Percentiles rank a stretch among this genome's conserved stretches.
These are phyloP conservation scores for Rotaria sp. DNA, from an alignment of 2,888 invertebrate species.

Conservation along the genomic window DNA sequence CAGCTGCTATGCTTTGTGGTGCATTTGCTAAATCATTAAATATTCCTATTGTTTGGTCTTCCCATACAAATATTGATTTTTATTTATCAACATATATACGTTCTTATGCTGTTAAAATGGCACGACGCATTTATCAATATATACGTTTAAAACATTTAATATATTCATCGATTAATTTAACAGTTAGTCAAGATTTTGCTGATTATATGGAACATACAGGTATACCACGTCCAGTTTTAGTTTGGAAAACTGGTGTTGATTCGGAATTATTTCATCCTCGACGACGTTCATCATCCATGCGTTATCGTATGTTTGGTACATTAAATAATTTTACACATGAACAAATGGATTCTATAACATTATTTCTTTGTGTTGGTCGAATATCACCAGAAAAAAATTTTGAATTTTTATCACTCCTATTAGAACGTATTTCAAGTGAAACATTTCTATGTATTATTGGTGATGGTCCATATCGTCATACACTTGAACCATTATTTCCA, in stretches of 20 bases:
- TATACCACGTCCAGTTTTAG: slow-evolving; percentile 28
- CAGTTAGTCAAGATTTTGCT: slow-evolving; percentile 40
- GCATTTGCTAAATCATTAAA: slow-evolving; percentile 34
- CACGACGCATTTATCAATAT: slow-evolving; percentile 28
- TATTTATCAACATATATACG: slow-evolving; percentile 38
- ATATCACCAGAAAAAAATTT: slow-evolving; percentile 41
- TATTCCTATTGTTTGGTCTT: slow-evolving; percentile 40
- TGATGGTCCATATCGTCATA: slow-evolving; percentile 33
- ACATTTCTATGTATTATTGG: slow-evolving; percentile 39
- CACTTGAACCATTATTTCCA: slow-evolving; percentile 38
- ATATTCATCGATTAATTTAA: slow-evolving; percentile 35
- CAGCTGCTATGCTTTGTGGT: slow-evolving; percentile 35
- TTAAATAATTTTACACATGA: slow-evolving; percentile 23
- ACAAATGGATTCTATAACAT: slow-evolving; percentile 28
- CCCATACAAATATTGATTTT: slow-evolving; percentile 37
- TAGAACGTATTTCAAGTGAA: slow-evolving; percentile 31
- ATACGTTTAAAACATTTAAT: slow-evolving; percentile 34
- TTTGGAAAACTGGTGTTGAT: slow-evolving; percentile 41
- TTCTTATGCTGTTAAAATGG: neutral
- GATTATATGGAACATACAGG: slow-evolving; percentile 31
- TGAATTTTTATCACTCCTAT: slow-evolving; percentile 35
- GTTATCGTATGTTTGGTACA: slow-evolving; percentile 35
- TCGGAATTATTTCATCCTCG: slow-evolving; percentile 34
- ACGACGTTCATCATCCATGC: slow-evolving; percentile 26
- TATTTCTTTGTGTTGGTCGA: slow-evolving; percentile 38